phyloP scores from a whole-genome alignment of 2,888 invertebrate species.

The Tetragnatha montana region DNA sequence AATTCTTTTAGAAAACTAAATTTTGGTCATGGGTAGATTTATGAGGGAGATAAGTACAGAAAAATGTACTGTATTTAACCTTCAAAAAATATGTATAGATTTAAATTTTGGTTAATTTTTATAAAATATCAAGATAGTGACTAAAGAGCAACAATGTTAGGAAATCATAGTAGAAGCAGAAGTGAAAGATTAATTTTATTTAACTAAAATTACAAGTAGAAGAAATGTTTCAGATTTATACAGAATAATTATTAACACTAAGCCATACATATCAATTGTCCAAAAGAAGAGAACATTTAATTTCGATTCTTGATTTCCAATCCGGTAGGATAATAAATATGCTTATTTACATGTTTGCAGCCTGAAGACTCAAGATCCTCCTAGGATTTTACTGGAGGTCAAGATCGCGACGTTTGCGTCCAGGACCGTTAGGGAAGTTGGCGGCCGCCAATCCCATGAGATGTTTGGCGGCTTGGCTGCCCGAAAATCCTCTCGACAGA shows the following conservation, averaged over 20 bases:
- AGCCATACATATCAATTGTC: background rate
- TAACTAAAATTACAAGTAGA: background rate
- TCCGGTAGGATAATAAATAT: background rate
- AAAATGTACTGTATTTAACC: no score
- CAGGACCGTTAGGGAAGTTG: conserved; percentile 91
- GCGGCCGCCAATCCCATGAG: conserved; percentile 92
- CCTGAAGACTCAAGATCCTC: background rate
- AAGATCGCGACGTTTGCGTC: conserved; percentile 84
- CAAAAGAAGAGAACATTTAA: background rate
- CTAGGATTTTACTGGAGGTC: conserved; percentile 67
- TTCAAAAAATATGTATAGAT: no score
- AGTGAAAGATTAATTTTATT: background rate
- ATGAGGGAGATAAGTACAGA: no score
- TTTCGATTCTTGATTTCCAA: background rate
- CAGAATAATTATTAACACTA: background rate
- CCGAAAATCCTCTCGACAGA: conserved; percentile 90
- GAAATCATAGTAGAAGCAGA: background rate
- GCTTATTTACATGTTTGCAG: background rate
- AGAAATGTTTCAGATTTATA: background rate
- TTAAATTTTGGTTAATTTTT: no score
- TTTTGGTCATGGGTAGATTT: no score
- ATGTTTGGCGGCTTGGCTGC: conserved; percentile 92
- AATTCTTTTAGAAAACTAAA: no score
- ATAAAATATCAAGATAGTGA: no score
- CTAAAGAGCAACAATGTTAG: no score